Evolutionary conservation across 2,797 vertebrate genomes (phyloP).

Genomic region (Alfaro cultratus): DNA sequence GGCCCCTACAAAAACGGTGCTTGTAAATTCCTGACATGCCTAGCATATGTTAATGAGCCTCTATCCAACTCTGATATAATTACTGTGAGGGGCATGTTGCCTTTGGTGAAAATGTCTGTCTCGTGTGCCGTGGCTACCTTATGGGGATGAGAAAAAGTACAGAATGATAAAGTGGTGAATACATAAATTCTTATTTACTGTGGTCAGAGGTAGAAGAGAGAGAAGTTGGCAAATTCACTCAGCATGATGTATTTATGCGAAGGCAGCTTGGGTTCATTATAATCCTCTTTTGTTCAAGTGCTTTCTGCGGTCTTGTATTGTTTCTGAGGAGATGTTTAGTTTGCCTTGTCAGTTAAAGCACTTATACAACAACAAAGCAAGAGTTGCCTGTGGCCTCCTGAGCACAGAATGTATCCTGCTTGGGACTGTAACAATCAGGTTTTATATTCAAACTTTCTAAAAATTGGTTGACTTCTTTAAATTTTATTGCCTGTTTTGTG

Average conservation of each 20-base stretch:
- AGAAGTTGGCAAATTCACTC: conserved; percentile 77
- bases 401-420: conserved; percentile 25
- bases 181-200: conserved; percentile 81
- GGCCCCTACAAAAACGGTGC: conserved; percentile 69
- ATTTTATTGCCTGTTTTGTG: background rate
- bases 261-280: conserved; percentile 70
- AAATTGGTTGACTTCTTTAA: background rate
- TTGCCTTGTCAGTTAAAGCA: conserved; percentile 66
- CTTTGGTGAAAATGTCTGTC: conserved; percentile 76
- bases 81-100: conserved; percentile 78
- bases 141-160: conserved; percentile 64
- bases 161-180: conserved; percentile 77
- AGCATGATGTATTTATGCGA: conserved; percentile 77
- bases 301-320: conserved; percentile 53
- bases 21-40: conserved; percentile 80
- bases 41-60: conserved; percentile 83
- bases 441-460: background rate
- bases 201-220: conserved; percentile 69
- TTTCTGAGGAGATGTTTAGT: conserved; percentile 76
- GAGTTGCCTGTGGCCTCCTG: conserved; percentile 42
- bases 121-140: conserved; percentile 63
- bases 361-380: conserved; percentile 42
- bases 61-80: conserved; percentile 81
- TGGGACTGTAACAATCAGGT: background rate
- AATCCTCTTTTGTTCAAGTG: conserved; percentile 71